These are phyloP conservation scores for Lagocephalus sceleratus DNA, from an alignment of 2,797 vertebrate species.

Conservation along the genomic window DNA sequence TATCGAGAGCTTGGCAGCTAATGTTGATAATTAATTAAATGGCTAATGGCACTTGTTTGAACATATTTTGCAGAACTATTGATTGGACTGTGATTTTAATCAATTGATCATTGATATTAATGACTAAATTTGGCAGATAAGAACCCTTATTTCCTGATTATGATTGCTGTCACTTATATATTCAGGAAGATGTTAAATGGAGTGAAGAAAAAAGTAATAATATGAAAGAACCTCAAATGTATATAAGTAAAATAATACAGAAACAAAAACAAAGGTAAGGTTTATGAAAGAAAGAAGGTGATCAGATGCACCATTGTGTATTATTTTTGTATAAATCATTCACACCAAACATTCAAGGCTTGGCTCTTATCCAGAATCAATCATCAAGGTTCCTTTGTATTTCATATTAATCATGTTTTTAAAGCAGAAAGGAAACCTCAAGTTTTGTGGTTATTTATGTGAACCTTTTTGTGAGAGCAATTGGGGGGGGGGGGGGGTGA, in stretches of 20 bases:
- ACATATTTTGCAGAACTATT: no score
- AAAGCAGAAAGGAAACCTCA: slow-evolving; percentile 18
- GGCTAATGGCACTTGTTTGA: no score
- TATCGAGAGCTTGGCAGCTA: no score
- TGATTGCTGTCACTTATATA: not conserved
- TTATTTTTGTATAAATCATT: no score
- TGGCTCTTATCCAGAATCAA: not conserved
- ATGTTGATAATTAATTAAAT: no score
- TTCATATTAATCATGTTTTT: slow-evolving; percentile 2
- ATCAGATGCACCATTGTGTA: no score
- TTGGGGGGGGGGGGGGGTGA: slow-evolving; percentile 3
- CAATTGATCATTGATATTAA: no score
- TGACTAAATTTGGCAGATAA: not conserved
- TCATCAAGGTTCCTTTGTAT: slow-evolving; percentile 4
- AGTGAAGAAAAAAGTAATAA: not conserved
- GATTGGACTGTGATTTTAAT: not conserved
- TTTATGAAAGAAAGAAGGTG: no score
- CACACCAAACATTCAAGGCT: no score
- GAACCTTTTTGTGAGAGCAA: slow-evolving; percentile 35
- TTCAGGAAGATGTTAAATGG: not conserved
- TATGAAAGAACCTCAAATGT: not conserved
- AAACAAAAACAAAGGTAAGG: no score
- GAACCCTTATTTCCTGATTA: not conserved
- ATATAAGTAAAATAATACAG: no score
- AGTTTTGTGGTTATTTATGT: slow-evolving; percentile 31